Percentiles rank a stretch among this genome's conserved stretches.
phyloP scores from a whole-genome alignment of 1,140 invertebrate genomes.

The Neuroterus valhalla region DNA sequence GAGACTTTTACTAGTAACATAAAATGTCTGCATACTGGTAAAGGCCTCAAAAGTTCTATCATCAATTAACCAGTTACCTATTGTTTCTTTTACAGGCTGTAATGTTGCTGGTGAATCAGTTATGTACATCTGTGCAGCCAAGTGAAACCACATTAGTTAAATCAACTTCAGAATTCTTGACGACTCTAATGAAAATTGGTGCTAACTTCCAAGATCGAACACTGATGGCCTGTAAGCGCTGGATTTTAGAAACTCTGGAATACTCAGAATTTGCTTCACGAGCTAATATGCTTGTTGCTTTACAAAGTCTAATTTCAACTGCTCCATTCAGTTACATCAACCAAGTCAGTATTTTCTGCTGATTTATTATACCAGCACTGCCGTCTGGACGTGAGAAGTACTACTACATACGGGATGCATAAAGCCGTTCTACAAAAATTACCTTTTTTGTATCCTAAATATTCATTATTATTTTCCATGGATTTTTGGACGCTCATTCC shows the following conservation, averaged over 20 bases:
- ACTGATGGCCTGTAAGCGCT: slow-evolving; percentile 60
- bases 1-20: slow-evolving; percentile 54
- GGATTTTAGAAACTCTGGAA: slow-evolving; percentile 66
- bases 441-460: too few species aligned
- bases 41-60: too few species aligned
- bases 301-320: slow-evolving; percentile 58
- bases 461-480: too few species aligned
- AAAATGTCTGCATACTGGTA: too few species aligned
- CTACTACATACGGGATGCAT: background rate
- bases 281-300: slow-evolving; percentile 49
- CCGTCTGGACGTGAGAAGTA: background rate
- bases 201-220: slow-evolving; percentile 65
- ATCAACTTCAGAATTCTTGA: slow-evolving; percentile 68
- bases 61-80: too few species aligned
- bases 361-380: background rate
- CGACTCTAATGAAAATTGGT: slow-evolving; percentile 63
- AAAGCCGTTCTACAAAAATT: too few species aligned
- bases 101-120: slow-evolving; percentile 69
- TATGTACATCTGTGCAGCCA: slow-evolving; percentile 64
- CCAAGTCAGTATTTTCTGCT: slow-evolving; percentile 51
- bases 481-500: too few species aligned
- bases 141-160: slow-evolving; percentile 64
- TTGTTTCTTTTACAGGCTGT: slow-evolving; percentile 63
- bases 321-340: slow-evolving; percentile 53
- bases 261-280: slow-evolving; percentile 47